Evolutionary conservation across 2,113 vertebrate genomes (phyloP).

Genomic region (Phyllostomus hastatus): DNA sequence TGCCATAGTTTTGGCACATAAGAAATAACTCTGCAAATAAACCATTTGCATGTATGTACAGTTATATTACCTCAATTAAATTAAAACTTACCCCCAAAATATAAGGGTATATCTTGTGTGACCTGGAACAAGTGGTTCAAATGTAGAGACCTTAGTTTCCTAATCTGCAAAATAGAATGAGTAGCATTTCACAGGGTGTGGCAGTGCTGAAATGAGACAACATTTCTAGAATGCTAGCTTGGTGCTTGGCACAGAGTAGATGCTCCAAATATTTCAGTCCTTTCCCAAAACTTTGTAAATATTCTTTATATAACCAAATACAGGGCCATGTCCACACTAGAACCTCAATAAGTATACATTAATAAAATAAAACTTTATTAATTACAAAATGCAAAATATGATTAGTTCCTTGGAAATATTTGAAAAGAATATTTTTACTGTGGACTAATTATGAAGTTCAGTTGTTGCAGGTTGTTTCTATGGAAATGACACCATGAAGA

Average conservation of each 20-base stretch:
- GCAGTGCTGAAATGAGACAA: neutral
- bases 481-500: neutral
- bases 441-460: neutral
- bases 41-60: neutral
- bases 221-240: neutral
- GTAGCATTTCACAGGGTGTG: neutral
- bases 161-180: neutral
- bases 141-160: neutral
- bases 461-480: neutral
- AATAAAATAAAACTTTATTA: neutral
- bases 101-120: neutral
- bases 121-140: neutral
- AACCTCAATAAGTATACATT: neutral
- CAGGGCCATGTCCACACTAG: neutral
- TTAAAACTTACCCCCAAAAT: neutral
- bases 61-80: neutral
- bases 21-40: neutral
- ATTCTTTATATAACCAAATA: neutral
- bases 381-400: neutral
- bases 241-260: neutral
- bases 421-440: neutral
- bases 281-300: neutral
- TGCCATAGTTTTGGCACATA: neutral
- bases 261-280: neutral
- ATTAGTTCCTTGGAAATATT: neutral